Base-by-base conservation (phyloP, 2,113 vertebrate genomes). In the Sinocyclocheilus rhinocerous region DNA sequence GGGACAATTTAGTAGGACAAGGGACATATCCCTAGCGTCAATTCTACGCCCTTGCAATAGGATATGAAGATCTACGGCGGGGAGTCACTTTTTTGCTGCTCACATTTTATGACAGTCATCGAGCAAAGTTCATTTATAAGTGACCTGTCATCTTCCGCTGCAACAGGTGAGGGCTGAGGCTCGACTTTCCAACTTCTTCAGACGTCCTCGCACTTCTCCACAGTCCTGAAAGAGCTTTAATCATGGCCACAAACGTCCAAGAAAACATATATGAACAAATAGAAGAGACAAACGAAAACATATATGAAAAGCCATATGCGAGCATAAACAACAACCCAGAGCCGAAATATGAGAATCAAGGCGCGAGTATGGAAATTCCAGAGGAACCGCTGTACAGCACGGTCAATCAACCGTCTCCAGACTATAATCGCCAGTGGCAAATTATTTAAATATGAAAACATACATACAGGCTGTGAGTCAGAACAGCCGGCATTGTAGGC, bases 91-190 rank as follows among this genome's bases (percentile, higher is more conserved):
- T 20, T 76, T 76, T 48, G 22, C 26, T 2, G 50, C 81, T 50
- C 26, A 55, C 48, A 24, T 76, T 67, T 73, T 83, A 85, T 86
- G 85, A 87, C 84, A 84, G 29, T 84, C 70, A 87, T 55, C n/a
- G 95, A 90, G 85, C 95, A 95, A 95, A 95, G 95, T 93, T 95
- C 95, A 75, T 86, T 89, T 83, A 83, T 89, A 87, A 90, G 90
- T 92, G 86, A 90, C 85, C 69, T 39, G 67, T 45, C 79, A 72
- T 83, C 85, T 88, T 83, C 76, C 20, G 45, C 83, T 33, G 83
- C 87, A 89, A 89, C 92, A 89, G 90, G 86, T 73, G 76, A 42
- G 29, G 65, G 4, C 75, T 15, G 63, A 55, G 24, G 26, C 16
- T 36, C 22, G 13, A 39, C 50, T 72, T 67, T 83, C 52, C 48